Percentiles rank a stretch among this genome's conserved stretches.
These are phyloP conservation scores for Rhynchomys soricoides DNA, from an alignment of 2,113 vertebrate species.

Conservation along the genomic window DNA sequence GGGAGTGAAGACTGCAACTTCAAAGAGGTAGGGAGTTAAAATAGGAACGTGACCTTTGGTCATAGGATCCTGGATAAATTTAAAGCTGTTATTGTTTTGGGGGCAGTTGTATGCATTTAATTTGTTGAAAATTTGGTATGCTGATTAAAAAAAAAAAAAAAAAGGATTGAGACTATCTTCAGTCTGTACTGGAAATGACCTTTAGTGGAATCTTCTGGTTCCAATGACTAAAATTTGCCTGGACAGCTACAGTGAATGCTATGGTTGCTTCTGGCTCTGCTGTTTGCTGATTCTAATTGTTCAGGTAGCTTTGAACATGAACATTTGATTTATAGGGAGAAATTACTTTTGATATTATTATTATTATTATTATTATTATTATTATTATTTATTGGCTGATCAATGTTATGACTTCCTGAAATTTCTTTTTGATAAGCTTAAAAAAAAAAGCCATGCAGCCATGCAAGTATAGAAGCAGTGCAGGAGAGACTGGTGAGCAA, in stretches of 20 bases:
- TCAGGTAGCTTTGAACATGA: conserved; percentile 52
- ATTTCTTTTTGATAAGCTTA: conserved; percentile 61
- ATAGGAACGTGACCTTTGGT: conserved; percentile 30
- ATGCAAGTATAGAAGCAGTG: neutral
- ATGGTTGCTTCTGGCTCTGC: conserved; percentile 7
- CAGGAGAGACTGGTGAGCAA: neutral
- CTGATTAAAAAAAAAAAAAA: neutral
- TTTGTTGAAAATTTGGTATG: conserved; percentile 1
- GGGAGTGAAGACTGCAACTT: conserved; percentile 27
- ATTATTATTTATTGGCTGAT: neutral
- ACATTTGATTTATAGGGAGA: conserved; percentile 24
- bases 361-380: neutral
- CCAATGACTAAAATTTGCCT: conserved; percentile 6
- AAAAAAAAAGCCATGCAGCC: conserved; percentile 17
- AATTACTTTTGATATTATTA: neutral
- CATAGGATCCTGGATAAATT: neutral
- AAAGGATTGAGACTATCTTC: neutral
- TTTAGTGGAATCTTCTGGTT: conserved; percentile 57
- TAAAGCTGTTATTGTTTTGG: neutral
- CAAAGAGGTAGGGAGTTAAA: conserved; percentile 27
- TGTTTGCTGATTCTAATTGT: conserved; percentile 33
- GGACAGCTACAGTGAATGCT: conserved; percentile 14
- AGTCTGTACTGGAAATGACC: conserved; percentile 38
- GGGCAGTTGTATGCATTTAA: neutral
- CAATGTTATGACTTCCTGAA: conserved; percentile 49